Percentiles rank a stretch among this genome's conserved stretches.
phyloP scores from a whole-genome alignment of 2,797 vertebrate genomes.

The Rhinatrema bivittatum region DNA sequence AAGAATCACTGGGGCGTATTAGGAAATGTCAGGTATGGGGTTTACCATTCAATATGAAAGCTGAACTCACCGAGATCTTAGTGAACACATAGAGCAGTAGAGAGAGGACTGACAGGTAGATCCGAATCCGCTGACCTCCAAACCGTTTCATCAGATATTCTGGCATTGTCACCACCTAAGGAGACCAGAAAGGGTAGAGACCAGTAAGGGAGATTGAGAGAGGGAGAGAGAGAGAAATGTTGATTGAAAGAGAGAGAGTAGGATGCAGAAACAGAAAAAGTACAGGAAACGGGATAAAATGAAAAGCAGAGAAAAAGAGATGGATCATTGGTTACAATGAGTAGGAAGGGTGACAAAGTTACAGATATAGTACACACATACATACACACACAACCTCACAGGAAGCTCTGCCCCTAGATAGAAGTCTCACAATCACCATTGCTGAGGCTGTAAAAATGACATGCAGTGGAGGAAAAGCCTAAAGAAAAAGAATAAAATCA shows the following conservation, averaged over 20 bases:
- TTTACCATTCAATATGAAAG: no score
- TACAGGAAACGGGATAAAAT: conserved; percentile 3
- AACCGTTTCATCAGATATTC: conserved; percentile 88
- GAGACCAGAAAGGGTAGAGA: not conserved
- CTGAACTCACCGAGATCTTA: conserved; percentile 84
- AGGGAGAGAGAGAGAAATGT: not conserved
- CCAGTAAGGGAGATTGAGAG: not conserved
- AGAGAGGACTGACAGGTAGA: conserved; percentile 85
- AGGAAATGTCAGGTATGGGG: no score
- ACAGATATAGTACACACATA: no score
- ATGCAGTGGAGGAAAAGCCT: no score
- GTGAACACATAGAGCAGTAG: conserved; percentile 77
- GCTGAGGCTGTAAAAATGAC: not conserved
- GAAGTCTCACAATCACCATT: no score
- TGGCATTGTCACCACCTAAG: conserved; percentile 88
- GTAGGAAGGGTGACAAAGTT: not conserved
- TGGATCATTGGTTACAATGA: not conserved
- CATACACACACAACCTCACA: no score
- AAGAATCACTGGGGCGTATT: no score
- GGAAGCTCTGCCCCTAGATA: no score
- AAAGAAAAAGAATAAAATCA: no score
- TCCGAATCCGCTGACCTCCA: conserved; percentile 80
- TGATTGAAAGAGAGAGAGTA: not conserved
- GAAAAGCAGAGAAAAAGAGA: not conserved
- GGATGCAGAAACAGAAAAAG: not conserved